Evolutionary conservation across 1,140 invertebrate species (phyloP), one percentile per base, ranked within the genome.

Genomic region (Triops cancriformis): DNA sequence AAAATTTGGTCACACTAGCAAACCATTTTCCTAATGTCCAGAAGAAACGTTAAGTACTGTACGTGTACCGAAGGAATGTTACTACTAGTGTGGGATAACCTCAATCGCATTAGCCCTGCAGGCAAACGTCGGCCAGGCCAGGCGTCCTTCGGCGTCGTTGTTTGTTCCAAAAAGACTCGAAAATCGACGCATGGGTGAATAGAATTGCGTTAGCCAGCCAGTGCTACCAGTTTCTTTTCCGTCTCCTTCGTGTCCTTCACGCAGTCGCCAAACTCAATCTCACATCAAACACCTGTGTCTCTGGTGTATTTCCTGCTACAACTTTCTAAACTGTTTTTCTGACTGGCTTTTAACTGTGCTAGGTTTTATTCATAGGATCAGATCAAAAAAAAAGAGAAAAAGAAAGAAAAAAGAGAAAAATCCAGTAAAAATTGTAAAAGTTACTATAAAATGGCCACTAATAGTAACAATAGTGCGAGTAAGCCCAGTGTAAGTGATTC

Each of bases 401-500:
- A 74, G 23, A 74, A 74, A 6, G 2, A 41, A 6, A 4, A 74
- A 74, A 4, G 37, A 27, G 23, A 74, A n/a, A 74, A 74, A 28
- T 6, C 5, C 23, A 41, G 73, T 4, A 11, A 74, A 37, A 37
- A 4, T 37, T 37, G 31, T n/a, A 37, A 37, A 64, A 64, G n/a
- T 10, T 9, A 0, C 23, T 9, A 64, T 6, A 64, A 64, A 4
- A 64, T 64, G 51, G 74, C 74, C 11, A 31, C 3, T 76, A 76
- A 76, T 26, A 11, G 27, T 1, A 42, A 26, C 9, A 76, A 76
- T 11, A 45, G 27, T 43, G 45, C 11, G 27, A 43, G 1, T 27
- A 51, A 64, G 9, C 12, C 10, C 27, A 28, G 26, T 23, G 73
- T 43, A 3, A 41, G 26, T 43, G 78, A 79, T 79, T 79, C 78